Percentiles rank a stretch among this genome's conserved stretches.
Conservation (phyloP, 2,888 invertebrate species). For the Ormyrus thymus region DNA sequence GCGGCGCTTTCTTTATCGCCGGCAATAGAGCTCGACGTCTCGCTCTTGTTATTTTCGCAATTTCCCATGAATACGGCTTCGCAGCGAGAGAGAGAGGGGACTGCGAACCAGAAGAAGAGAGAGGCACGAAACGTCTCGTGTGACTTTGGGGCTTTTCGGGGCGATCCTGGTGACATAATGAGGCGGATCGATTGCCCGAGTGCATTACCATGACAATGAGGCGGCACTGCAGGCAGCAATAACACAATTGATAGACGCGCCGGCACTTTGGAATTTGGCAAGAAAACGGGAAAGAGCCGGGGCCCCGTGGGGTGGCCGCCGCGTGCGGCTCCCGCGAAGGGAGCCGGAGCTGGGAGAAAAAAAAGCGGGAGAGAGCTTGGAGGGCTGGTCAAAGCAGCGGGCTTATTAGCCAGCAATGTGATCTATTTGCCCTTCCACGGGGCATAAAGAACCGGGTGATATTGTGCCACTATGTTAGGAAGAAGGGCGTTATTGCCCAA, state of each 20-base stretch:
- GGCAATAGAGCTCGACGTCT: constrained; percentile 7
- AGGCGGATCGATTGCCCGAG: constrained; percentile 71
- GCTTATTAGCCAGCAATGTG: constrained; percentile 75
- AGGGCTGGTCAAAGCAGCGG: constrained; percentile 66
- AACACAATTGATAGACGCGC: constrained; percentile 71
- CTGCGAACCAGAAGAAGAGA: background rate
- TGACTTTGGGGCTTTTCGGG: constrained; percentile 63
- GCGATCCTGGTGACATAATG: constrained; percentile 69
- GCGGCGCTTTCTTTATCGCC: constrained; percentile 1
- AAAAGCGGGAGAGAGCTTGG: constrained; percentile 28
- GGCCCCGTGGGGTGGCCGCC: constrained; percentile 47
- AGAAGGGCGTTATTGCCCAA: constrained; percentile 73
- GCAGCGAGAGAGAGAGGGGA: background rate
- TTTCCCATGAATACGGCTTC: constrained; percentile 63
- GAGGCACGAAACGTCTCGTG: constrained; percentile 58
- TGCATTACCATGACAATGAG: constrained; percentile 72
- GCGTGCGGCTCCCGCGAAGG: constrained; percentile 39
- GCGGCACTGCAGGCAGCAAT: constrained; percentile 59
- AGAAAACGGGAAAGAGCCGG: constrained; percentile 68
- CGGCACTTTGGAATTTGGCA: constrained; percentile 70
- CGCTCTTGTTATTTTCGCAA: constrained; percentile 37
- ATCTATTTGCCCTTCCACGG: constrained; percentile 74
- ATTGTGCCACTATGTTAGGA: constrained; percentile 71
- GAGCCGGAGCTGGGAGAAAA: constrained; percentile 47
- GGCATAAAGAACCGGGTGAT: constrained; percentile 71